Conservation (phyloP, 2,113 vertebrate genomes). For the Proterorhinus semilunaris region DNA sequence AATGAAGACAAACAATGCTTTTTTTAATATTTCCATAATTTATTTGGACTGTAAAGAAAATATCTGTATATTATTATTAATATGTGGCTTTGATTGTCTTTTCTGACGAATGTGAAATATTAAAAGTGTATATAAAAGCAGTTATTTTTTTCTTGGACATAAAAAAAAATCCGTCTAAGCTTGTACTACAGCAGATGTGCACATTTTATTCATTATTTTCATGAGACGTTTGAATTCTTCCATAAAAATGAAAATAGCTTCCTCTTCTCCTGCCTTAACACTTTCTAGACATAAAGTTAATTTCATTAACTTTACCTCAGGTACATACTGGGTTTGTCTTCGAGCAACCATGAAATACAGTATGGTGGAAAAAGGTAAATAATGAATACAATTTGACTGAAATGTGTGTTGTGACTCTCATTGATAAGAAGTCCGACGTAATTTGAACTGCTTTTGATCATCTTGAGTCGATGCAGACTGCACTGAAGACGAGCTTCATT, state of each 20-base stretch:
- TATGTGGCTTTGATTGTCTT: slow-evolving; percentile 73
- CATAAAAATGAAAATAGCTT: slow-evolving; percentile 10
- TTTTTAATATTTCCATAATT: slow-evolving; percentile 65
- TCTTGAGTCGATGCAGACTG: slow-evolving; percentile 16
- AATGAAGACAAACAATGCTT: slow-evolving; percentile 58
- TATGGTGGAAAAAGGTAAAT: not conserved
- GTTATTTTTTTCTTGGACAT: slow-evolving; percentile 19
- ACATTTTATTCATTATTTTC: slow-evolving; percentile 9
- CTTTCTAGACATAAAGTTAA: not conserved
- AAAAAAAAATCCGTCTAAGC: not conserved
- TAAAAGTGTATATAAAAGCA: slow-evolving; percentile 71
- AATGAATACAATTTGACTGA: not conserved
- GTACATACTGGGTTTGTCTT: no score
- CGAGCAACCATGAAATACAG: no score
- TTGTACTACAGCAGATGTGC: slow-evolving; percentile 7
- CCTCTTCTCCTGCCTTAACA: slow-evolving; percentile 9
- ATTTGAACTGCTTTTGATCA: slow-evolving; percentile 25
- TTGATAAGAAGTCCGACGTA: not conserved
- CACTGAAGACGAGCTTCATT: slow-evolving; percentile 2
- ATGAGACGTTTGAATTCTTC: slow-evolving; percentile 4
- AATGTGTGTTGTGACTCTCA: not conserved
- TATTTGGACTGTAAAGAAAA: slow-evolving; percentile 73
- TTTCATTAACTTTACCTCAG: no score
- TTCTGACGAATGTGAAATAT: slow-evolving; percentile 74
- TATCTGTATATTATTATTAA: slow-evolving; percentile 59